Conservation (phyloP, 2,888 invertebrate species). For the Yponomeuta evonymella region DNA sequence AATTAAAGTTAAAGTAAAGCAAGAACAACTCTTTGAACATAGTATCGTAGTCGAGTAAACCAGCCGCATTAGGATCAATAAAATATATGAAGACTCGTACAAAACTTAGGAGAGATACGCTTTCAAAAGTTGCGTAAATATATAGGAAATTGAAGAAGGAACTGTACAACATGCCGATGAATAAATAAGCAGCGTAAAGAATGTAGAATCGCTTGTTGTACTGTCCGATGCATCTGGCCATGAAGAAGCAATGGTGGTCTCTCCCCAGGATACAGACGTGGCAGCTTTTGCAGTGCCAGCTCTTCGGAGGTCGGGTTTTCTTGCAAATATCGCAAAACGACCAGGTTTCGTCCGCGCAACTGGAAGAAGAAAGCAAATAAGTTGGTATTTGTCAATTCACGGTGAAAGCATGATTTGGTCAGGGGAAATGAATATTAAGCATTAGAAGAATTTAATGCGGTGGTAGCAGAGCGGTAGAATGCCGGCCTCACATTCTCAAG, state of each 20-base stretch:
- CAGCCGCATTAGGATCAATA: conserved; percentile 18
- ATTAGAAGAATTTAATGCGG: too few relatives aligned
- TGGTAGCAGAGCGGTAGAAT: too few relatives aligned
- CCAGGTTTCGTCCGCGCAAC: conserved; percentile 59
- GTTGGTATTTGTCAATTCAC: not conserved
- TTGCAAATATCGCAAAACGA: conserved; percentile 86
- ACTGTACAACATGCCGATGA: conserved; percentile 80
- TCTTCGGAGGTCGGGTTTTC: conserved; percentile 80
- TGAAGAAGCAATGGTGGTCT: conserved; percentile 90
- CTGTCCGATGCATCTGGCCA: conserved; percentile 88
- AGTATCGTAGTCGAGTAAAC: conserved; percentile 29
- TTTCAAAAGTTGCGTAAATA: conserved; percentile 57
- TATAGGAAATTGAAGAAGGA: conserved; percentile 80
- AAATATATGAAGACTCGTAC: not conserved
- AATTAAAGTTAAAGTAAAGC: conserved; percentile 37
- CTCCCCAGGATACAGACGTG: conserved; percentile 86
- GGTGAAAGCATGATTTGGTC: not conserved
- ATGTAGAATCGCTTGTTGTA: conserved; percentile 88
- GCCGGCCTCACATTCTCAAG: too few relatives aligned
- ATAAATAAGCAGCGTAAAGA: conserved; percentile 81
- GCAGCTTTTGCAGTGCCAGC: conserved; percentile 91
- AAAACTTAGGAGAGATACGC: conserved; percentile 31
- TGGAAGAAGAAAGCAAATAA: not conserved
- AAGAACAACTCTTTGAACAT: conserved; percentile 36
- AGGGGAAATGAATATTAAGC: too few relatives aligned